These are phyloP conservation scores for Hippoglossus stenolepis DNA, from an alignment of 2,113 vertebrate genomes.

Conservation along the genomic window DNA sequence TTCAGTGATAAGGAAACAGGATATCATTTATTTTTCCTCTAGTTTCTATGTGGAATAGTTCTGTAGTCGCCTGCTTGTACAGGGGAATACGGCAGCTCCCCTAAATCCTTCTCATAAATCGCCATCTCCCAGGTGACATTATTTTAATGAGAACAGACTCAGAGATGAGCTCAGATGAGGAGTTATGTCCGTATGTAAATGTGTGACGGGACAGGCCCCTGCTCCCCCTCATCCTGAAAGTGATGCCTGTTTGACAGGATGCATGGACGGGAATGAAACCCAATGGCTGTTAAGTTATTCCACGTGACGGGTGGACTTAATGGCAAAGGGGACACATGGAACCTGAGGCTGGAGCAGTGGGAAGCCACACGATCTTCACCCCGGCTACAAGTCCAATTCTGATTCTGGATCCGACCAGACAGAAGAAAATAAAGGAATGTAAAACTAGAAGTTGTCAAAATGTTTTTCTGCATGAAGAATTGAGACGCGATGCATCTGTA, in stretches of 20 bases:
- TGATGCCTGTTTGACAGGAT: neutral
- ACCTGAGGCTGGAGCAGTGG: neutral
- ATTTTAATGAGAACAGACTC: neutral
- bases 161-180: neutral
- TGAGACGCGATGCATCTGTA: no score
- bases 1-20: slow-evolving; percentile 50
- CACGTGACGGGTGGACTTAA: neutral
- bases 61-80: slow-evolving; percentile 15
- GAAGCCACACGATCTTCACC: neutral
- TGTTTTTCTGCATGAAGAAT: no score
- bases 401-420: neutral
- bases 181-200: slow-evolving; percentile 2
- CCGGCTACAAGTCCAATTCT: no score
- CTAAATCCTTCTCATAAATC: slow-evolving; percentile 10
- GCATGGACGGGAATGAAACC: neutral
- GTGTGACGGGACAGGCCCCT: neutral
- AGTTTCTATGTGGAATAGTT: neutral
- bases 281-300: neutral
- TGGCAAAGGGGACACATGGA: neutral
- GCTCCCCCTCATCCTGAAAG: neutral
- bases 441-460: no score
- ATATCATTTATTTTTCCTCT: neutral
- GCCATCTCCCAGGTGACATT: neutral
- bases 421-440: neutral
- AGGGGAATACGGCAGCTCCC: neutral